Evolutionary conservation across 2,888 invertebrate genomes (phyloP).

Genomic region (Cataglyphis rosenhaueri): DNA sequence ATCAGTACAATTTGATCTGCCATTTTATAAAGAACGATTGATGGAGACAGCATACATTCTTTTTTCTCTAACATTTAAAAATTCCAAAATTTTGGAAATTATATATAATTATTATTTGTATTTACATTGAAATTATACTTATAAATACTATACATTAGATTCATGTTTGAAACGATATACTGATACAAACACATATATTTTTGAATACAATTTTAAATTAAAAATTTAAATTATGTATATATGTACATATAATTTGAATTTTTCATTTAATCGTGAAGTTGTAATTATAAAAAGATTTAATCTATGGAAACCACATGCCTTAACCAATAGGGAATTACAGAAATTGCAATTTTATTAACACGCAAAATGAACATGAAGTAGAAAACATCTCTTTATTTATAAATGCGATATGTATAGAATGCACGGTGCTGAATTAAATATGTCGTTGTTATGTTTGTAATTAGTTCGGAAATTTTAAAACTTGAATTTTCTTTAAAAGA

Average conservation of each 20-base stretch:
- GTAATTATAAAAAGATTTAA: neutral
- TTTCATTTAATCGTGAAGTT: neutral
- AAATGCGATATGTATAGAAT: neutral
- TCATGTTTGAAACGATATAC: conserved; percentile 1
- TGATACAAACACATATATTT: neutral
- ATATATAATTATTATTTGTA: neutral
- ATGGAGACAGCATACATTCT: neutral
- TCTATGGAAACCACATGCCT: conserved; percentile 9
- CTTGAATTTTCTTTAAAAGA: neutral
- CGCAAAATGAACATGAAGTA: neutral
- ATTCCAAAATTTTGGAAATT: neutral
- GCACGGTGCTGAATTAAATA: conserved; percentile 37
- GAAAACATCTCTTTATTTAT: neutral
- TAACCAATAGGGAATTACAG: neutral
- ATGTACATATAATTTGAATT: too few species aligned
- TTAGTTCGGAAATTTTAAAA: neutral
- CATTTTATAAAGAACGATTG: conserved; percentile 12
- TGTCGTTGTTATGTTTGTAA: neutral
- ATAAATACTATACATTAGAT: neutral
- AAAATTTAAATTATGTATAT: neutral
- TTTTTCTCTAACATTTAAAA: neutral
- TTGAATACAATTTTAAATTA: neutral
- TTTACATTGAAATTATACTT: neutral
- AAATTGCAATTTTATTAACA: conserved; percentile 7
- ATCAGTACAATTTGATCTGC: conserved; percentile 51